Percentiles rank a stretch among this genome's conserved stretches.
These are phyloP conservation scores for Tragopan temminckii DNA, from an alignment of 2,797 vertebrate genomes.

Conservation along the genomic window DNA sequence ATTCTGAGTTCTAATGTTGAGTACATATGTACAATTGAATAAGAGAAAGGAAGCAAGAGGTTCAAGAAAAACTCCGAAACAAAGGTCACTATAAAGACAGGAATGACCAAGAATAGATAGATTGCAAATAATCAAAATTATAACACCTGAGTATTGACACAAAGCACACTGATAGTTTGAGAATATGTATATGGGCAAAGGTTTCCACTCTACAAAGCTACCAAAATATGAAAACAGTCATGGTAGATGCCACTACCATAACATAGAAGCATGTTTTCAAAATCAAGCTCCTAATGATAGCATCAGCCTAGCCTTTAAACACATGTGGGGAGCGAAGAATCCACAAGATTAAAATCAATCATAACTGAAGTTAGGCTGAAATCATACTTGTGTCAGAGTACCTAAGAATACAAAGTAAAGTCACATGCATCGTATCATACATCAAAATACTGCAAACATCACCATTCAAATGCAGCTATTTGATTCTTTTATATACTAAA, in stretches of 20 bases:
- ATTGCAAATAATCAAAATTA: not conserved
- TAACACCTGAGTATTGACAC: not conserved
- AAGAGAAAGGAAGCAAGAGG: not conserved
- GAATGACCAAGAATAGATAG: not conserved
- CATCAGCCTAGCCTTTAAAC: not conserved
- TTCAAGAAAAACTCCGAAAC: not conserved
- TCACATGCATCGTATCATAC: not conserved
- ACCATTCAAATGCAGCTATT: not conserved
- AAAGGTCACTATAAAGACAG: not conserved
- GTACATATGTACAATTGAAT: not conserved
- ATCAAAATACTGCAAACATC: not conserved
- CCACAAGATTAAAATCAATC: not conserved
- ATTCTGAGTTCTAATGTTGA: not conserved
- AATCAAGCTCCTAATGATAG: not conserved
- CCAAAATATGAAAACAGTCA: not conserved
- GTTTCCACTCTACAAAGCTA: not conserved
- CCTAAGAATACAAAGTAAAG: not conserved
- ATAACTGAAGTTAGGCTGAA: not conserved
- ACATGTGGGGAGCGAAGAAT: not conserved
- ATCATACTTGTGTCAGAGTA: not conserved
- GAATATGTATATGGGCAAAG: accelerated
- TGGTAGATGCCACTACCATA: not conserved
- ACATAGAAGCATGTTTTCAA: not conserved
- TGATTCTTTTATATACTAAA: not conserved
- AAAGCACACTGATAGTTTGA: not conserved